These are phyloP conservation scores for Apaloderma vittatum DNA, from an alignment of 2,113 vertebrate genomes.

Conservation along the genomic window DNA sequence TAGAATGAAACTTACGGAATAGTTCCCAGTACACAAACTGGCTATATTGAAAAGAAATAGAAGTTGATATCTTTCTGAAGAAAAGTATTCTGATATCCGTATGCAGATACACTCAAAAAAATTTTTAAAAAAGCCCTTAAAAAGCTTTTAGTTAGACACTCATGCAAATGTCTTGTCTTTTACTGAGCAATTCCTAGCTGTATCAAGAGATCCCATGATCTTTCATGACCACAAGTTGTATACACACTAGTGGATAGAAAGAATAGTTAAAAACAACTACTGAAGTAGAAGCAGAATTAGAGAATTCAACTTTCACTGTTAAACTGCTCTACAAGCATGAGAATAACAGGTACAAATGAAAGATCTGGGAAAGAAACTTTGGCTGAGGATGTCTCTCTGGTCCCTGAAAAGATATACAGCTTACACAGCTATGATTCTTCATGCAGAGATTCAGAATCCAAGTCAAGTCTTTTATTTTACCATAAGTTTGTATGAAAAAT, in stretches of 20 bases:
- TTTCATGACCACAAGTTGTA: neutral
- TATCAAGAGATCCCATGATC: neutral
- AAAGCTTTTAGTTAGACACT: neutral
- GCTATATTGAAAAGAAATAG: neutral
- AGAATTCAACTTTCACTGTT: neutral
- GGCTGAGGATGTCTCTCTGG: neutral
- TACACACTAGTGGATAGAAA: fast-evolving
- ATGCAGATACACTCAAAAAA: neutral
- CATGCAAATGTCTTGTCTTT: neutral
- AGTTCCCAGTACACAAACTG: neutral
- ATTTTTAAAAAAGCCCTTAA: neutral
- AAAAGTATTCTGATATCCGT: neutral
- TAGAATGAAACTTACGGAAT: neutral
- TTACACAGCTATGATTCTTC: neutral
- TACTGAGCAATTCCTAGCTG: neutral
- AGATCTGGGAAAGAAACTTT: neutral
- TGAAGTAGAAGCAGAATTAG: neutral
- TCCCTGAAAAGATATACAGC: neutral
- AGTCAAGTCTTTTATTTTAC: neutral
- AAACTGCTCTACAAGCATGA: neutral
- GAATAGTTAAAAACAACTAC: neutral
- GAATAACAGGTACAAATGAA: neutral
- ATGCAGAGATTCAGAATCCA: neutral
- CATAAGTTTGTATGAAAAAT: neutral
- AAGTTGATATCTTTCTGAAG: neutral